Evolutionary conservation across 2,797 vertebrate species (phyloP).

Genomic region (Alectoris magna): DNA sequence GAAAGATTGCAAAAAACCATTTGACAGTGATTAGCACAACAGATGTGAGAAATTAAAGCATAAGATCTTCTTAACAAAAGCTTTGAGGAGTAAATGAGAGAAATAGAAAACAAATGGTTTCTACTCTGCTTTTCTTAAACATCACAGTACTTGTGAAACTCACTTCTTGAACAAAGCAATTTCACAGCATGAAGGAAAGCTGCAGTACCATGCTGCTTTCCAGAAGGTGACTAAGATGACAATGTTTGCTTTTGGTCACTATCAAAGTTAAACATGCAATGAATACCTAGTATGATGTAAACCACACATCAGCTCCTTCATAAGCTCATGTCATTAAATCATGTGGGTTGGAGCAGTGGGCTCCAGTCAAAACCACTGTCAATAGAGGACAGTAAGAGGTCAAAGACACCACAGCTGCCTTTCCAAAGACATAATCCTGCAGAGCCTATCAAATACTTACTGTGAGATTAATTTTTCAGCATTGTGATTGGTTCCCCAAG

Average conservation of each 20-base stretch:
- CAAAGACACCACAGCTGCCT: background rate
- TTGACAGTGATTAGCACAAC: background rate
- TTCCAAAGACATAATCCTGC: constrained; percentile 11
- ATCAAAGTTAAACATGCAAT: background rate
- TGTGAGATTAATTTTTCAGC: constrained; percentile 32
- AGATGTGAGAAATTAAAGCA: background rate
- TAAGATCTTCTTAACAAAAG: background rate
- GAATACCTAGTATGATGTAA: background rate
- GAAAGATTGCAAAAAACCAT: background rate
- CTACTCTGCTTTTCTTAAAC: background rate
- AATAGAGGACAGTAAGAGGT: background rate
- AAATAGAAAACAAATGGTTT: background rate
- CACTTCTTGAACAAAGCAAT: background rate
- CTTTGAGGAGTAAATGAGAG: background rate
- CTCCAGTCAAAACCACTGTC: background rate
- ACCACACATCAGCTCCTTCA: background rate
- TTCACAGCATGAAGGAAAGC: background rate
- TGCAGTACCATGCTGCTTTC: background rate
- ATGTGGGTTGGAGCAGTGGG: background rate
- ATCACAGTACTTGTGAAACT: background rate
- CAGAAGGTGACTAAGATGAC: background rate
- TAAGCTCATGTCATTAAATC: background rate
- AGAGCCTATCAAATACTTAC: background rate
- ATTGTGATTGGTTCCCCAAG: background rate
- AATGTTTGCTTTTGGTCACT: background rate